Evolutionary conservation across 2,888 invertebrate genomes (phyloP), one percentile per base, ranked within the genome.

Genomic region (Rotaria magnacalcarata): DNA sequence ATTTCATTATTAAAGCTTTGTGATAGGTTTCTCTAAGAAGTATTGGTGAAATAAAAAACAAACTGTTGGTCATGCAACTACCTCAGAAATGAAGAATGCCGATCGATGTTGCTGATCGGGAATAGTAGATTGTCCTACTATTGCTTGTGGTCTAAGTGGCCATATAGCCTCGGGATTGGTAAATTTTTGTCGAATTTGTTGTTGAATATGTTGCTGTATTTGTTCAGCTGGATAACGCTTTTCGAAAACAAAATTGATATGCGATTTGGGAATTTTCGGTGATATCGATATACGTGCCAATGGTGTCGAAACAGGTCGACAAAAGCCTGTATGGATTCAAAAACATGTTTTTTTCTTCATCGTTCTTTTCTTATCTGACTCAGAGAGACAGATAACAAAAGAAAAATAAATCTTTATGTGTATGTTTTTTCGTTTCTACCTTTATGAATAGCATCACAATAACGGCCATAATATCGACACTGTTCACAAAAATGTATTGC

Each of bases 181-280:
- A 47, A 80, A 80, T 80, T 80, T 80, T 47, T 80, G 80, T 80
- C 80, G 43, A 47, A 80, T 80, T 80, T 80, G 80, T 47, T 80
- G 47, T 80, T 80, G 80, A n/a, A 80, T 80, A 80, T 80, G 80
- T 80, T 80, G 80, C 47, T 80, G 47, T 47, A 84, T 58, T 60
- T 84, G 50, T 43, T 58, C 84, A 60, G 75, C 34, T 41, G 86
- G 86, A 84, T 86, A 86, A 34, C 86, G 85, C 27, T 85, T 47
- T 50, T 86, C 86, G 54, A 86, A 86, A 74, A 86, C 84, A 58
- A 86, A 86, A 52, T 86, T 86, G 27, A 86, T 85, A 27, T 86
- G 80, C 11, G 80, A 80, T 80, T 80, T 80, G n/a, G 80, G 80
- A 47, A 80, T 80, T 80, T 80, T 80, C 10, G 80, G 80, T 47